Evolutionary conservation across 2,888 invertebrate genomes (phyloP), one percentile per base, ranked within the genome.

Genomic region (Polymixis flavicincta): DNA sequence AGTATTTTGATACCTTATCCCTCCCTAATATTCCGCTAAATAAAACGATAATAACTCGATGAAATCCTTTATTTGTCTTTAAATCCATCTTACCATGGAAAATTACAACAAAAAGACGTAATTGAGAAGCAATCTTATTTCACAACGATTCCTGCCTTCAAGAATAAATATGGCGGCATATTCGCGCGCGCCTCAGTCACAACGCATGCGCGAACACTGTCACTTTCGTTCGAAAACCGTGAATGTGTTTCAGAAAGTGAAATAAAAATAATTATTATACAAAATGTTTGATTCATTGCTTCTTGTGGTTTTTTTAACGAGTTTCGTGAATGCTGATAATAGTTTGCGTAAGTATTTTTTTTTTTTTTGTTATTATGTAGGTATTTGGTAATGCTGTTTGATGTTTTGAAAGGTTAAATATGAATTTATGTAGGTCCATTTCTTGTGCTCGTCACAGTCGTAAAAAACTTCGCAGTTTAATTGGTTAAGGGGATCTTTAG

Each of bases 281-380:
- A 54, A 83, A 76, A 91, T 90, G 90, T 85, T 86, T 66, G 69
- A 80, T 68, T 85, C 85, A 69, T 79, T 86, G 77, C 76, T 89
- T n/a, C 52, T 90, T 83, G 85, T 90, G 67, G 85, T 88, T 81
- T 81, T 85, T 84, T 73, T 89, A 67, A 82, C 74, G 61, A 85
- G 88, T 83, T 86, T 86, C 55, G 90, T 85, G 65, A 84, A 76
- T 28, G 89, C 89, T 7, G 86, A 91, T n/a, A 84, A 69, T 54
- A 86, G 76, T 73, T 89, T 91, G 79, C 91, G 91, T 92, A 91
- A 92, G 91, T 90, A 37, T 54, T 55, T 71, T 64, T 68, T 48
- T 32, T 61, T 1, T 60, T 45, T 64, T 0, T 7, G 13, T 54
- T 54, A 42, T 54, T 66, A 48, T 32, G 32, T 32, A 32, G 6